A percentile compares a stretch with the other conserved stretches of the same genome.
Evolutionary conservation across 2,113 vertebrate species (phyloP).

Genomic region (Lophotis ruficrista): DNA sequence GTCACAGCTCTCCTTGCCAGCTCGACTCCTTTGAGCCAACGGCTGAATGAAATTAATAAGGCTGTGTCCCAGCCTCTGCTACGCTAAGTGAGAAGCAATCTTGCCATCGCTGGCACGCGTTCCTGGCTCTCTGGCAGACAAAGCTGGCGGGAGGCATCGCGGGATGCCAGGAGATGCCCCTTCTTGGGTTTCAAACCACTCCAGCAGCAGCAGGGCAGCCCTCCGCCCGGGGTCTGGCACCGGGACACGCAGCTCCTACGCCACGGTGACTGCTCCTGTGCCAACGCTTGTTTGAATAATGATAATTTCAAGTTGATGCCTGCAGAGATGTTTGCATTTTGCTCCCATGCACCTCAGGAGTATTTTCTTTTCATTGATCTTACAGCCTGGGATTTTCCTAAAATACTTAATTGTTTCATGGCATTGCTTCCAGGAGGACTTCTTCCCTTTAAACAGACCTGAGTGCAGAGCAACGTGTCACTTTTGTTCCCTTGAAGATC

Average conservation of each 20-base stretch:
- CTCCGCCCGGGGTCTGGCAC: not conserved
- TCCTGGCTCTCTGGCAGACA: constrained; percentile 4
- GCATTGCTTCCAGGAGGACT: not conserved
- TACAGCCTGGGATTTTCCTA: not conserved
- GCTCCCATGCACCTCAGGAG: not conserved
- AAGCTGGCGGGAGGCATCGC: not conserved
- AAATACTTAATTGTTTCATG: not conserved
- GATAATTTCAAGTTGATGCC: not conserved
- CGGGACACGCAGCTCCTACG: accelerated
- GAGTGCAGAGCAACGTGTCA: not conserved
- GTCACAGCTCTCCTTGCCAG: constrained; percentile 10
- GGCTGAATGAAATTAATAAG: not conserved
- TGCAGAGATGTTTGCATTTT: constrained; percentile 11
- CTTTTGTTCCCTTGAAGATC: not conserved
- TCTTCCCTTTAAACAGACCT: not conserved
- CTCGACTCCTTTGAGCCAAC: not conserved
- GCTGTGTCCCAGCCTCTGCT: not conserved
- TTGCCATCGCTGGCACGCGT: not conserved
- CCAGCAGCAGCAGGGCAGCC: not conserved
- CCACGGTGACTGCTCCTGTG: accelerated
- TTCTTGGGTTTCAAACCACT: not conserved
- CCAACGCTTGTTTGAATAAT: not conserved
- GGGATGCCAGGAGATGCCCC: not conserved
- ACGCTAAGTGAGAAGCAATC: not conserved
- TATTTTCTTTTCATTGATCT: constrained; percentile 4